Evolutionary conservation across 2,797 vertebrate genomes (phyloP).

Genomic region (Falco columbarius): DNA sequence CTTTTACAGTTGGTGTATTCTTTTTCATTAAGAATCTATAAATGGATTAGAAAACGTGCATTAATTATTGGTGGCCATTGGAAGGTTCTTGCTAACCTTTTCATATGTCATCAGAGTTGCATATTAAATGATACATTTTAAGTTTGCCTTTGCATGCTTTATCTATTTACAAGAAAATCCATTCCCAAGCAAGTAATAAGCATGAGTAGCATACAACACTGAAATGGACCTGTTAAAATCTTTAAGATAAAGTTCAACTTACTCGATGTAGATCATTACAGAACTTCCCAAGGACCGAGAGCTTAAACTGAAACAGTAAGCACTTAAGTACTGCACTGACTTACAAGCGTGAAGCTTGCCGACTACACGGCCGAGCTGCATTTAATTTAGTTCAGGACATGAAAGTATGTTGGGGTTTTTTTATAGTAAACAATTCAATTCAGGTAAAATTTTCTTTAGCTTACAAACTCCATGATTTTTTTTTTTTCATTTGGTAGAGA

Average conservation of each 20-base stretch:
- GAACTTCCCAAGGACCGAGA: neutral
- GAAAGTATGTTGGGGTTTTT: neutral
- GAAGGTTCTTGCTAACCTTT: neutral
- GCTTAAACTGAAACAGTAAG: neutral
- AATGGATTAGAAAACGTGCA: neutral
- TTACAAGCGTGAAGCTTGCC: neutral
- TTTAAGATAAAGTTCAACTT: slow-evolving; percentile 5
- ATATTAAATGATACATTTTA: neutral
- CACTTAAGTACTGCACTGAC: neutral
- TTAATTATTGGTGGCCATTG: neutral
- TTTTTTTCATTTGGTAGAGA: neutral
- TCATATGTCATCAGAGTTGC: neutral
- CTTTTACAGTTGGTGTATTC: neutral
- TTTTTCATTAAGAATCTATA: neutral
- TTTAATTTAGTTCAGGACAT: neutral
- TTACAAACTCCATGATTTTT: neutral
- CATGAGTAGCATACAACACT: neutral
- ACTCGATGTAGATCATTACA: neutral
- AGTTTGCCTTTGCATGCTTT: slow-evolving; percentile 20
- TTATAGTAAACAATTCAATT: neutral
- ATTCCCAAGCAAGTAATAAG: slow-evolving; percentile 27
- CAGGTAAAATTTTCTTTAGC: neutral
- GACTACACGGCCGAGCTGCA: neutral
- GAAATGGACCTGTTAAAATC: neutral
- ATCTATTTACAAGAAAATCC: slow-evolving; percentile 37